A percentile compares a stretch with the other conserved stretches of the same genome.
Conservation (phyloP, 53 echinoderm and acorn worm genomes). For the Arbacia lixula region DNA sequence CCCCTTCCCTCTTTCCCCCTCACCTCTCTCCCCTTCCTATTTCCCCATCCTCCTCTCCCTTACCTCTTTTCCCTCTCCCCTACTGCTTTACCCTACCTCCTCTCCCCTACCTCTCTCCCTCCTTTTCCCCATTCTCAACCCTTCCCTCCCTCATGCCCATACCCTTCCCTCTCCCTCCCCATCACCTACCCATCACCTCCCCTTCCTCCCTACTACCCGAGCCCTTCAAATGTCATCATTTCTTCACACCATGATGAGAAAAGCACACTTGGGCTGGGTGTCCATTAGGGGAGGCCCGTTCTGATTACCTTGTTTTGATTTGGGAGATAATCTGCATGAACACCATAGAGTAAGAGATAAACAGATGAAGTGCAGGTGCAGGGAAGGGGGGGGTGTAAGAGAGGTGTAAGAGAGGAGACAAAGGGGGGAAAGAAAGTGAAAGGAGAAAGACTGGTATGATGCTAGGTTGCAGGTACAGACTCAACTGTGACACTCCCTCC, state of each 20-base stretch:
- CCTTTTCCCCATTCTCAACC: background rate
- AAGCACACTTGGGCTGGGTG: background rate
- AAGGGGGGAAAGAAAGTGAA: background rate
- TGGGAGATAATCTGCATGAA: conserved; percentile 32
- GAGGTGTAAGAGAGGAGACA: background rate
- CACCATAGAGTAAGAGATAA: conserved; percentile 12
- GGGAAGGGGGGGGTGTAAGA: background rate
- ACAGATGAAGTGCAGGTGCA: background rate
- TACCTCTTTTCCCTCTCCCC: background rate
- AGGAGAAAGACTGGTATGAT: background rate
- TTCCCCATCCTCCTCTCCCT: background rate
- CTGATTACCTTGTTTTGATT: conserved; percentile 45
- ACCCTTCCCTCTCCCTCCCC: background rate
- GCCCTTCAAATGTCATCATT: too few relatives aligned
- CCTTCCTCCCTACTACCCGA: background rate
- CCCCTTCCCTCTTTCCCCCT: background rate
- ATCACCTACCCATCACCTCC: background rate
- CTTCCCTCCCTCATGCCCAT: background rate
- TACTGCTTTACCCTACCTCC: too few relatives aligned
- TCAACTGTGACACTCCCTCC: too few relatives aligned
- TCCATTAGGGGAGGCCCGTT: conserved; percentile 1
- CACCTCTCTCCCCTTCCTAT: background rate
- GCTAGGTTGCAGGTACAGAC: too few relatives aligned
- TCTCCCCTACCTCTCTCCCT: too few relatives aligned
- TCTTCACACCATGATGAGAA: conserved; percentile 21